These are phyloP conservation scores for Mamestra configurata DNA, from an alignment of 1,140 invertebrate genomes.

Conservation along the genomic window DNA sequence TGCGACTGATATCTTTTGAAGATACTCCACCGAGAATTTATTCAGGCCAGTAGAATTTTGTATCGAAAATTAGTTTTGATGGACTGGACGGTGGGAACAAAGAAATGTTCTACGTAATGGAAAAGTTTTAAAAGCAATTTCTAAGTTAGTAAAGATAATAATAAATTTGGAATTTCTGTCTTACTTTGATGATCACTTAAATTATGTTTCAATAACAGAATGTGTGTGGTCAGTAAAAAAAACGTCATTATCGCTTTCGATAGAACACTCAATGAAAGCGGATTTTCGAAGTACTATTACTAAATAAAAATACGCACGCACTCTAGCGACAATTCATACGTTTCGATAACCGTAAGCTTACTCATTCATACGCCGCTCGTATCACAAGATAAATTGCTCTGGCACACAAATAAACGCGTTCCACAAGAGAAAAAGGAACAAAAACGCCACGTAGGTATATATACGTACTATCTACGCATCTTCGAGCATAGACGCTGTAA, in stretches of 20 bases:
- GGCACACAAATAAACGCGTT: slow-evolving; percentile 80
- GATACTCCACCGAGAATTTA: slow-evolving; percentile 51
- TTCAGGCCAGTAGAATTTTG: slow-evolving; percentile 44
- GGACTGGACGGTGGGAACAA: not conserved
- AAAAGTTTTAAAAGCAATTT: slow-evolving; percentile 31
- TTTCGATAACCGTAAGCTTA: slow-evolving; percentile 73
- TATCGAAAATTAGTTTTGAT: slow-evolving; percentile 40
- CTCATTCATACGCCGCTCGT: slow-evolving; percentile 81
- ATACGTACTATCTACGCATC: slow-evolving; percentile 64
- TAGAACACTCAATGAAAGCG: slow-evolving; percentile 23
- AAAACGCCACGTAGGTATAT: slow-evolving; percentile 75
- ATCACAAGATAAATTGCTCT: slow-evolving; percentile 84
- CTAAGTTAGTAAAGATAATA: slow-evolving; percentile 18
- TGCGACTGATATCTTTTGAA: slow-evolving; percentile 61
- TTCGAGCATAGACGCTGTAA: slow-evolving; percentile 78
- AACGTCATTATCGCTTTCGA: not conserved
- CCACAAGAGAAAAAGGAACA: slow-evolving; percentile 77
- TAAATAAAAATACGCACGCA: slow-evolving; percentile 52
- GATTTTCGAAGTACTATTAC: slow-evolving; percentile 36
- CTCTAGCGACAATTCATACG: slow-evolving; percentile 60
- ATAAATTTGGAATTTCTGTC: not conserved
- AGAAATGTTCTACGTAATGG: slow-evolving; percentile 37
- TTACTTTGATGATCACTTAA: slow-evolving; percentile 1
- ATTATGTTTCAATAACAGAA: no score
- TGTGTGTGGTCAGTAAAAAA: slow-evolving; percentile 2